Percentiles rank a stretch among this genome's conserved stretches.
Evolutionary conservation across 2,797 vertebrate species (phyloP).

Genomic region (Percopsis omiscomaycus): DNA sequence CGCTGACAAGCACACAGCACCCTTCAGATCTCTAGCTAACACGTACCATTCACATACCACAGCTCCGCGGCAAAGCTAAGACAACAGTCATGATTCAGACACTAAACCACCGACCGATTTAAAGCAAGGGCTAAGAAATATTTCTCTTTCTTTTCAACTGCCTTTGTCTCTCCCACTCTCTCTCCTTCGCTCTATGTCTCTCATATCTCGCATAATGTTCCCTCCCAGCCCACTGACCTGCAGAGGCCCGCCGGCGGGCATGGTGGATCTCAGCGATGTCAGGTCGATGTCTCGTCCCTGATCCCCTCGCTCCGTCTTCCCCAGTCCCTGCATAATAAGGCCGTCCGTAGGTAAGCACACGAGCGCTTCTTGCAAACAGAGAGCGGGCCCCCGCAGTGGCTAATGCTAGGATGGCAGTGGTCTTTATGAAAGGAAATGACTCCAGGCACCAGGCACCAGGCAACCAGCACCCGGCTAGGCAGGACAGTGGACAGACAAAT

Average conservation of each 20-base stretch:
- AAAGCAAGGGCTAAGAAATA: not conserved
- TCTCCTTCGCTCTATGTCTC: not conserved
- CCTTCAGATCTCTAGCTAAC: constrained; percentile 65
- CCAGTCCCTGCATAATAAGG: constrained; percentile 66
- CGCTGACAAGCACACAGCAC: constrained; percentile 32
- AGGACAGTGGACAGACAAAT: constrained; percentile 71
- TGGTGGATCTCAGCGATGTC: constrained; percentile 73
- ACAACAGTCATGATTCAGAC: not conserved
- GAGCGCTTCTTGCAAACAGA: not conserved
- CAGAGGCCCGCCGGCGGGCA: constrained; percentile 70
- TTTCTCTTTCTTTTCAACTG: not conserved
- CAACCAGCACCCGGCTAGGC: constrained; percentile 47
- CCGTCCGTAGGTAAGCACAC: constrained; percentile 3
- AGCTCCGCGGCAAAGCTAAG: constrained; percentile 59
- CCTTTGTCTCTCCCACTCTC: constrained; percentile 3
- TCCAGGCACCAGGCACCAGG: constrained; percentile 58
- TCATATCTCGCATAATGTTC: not conserved
- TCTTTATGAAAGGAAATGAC: constrained; percentile 59
- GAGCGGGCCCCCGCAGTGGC: constrained; percentile 38
- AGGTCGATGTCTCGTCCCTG: constrained; percentile 73
- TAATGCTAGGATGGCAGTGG: constrained; percentile 59
- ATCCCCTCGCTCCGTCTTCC: constrained; percentile 70
- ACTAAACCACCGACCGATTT: not conserved
- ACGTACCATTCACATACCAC: constrained; percentile 75
- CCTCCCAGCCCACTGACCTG: constrained; percentile 68